Conservation (phyloP, 2,113 vertebrate genomes). For the Syngnathus floridae region DNA sequence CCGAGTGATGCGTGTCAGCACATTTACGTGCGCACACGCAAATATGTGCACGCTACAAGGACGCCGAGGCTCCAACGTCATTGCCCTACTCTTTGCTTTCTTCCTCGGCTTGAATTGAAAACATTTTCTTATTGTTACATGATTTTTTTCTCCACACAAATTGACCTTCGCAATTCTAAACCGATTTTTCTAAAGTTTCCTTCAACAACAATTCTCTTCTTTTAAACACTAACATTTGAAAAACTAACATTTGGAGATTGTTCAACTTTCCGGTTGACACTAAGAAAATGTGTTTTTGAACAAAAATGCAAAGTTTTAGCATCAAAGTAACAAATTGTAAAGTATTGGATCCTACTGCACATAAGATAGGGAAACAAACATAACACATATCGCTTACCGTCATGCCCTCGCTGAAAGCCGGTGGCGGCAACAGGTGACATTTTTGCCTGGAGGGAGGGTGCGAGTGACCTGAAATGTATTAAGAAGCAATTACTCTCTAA, state of each 20-base stretch:
- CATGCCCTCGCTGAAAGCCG: not conserved
- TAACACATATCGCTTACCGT: not conserved
- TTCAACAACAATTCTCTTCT: not conserved
- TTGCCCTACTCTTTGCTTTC: slow-evolving; percentile 2
- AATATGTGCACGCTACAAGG: not conserved
- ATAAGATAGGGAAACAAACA: slow-evolving; percentile 1
- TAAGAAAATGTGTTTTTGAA: no score
- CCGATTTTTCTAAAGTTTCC: not conserved
- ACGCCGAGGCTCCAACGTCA: not conserved
- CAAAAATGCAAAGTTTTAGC: no score
- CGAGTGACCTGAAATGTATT: not conserved
- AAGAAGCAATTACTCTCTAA: slow-evolving; percentile 11
- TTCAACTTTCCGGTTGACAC: not conserved
- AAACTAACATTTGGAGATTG: no score
- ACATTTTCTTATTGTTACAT: not conserved
- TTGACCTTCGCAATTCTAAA: not conserved
- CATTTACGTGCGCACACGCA: not conserved
- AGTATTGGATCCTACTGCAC: not conserved
- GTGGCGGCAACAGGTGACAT: slow-evolving; percentile 6
- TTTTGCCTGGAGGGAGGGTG: not conserved
- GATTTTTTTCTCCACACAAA: not conserved
- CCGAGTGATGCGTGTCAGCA: slow-evolving; percentile 22
- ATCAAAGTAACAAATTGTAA: not conserved
- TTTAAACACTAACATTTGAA: no score
- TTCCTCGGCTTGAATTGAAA: not conserved